Base-by-base conservation (phyloP, 2,113 vertebrate genomes). In the Nothoprocta perdicaria region DNA sequence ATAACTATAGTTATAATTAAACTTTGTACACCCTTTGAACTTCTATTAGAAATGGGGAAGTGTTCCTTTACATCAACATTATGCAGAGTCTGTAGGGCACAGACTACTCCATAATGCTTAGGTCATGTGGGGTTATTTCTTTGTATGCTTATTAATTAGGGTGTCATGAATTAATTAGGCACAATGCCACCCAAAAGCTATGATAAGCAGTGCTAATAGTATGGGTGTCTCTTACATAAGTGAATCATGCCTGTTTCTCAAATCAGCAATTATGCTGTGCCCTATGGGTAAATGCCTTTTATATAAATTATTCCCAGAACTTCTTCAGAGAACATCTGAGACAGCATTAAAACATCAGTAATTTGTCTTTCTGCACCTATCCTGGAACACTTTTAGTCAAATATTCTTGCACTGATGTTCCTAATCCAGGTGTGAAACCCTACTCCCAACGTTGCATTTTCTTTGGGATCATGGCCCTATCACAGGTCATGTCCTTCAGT, bases 281-380 rank as follows among this genome's bases (percentile, higher is more conserved):
- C 96, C 94, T 65, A 38, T 66, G 81, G 94, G 80, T 96, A 75
- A 96, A 93, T 94, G 86, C 86, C 95, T 96, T 97, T 95, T 81
- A 78, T 12, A 89, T 90, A 84, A 96, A 88, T 90, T 75, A 90
- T 88, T 93, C 80, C 48, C 86, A 95, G 91, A 82, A 94, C 69
- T 90, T 94, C 68, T 95, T 80, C 90, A 9, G 38, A 94, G 82
- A 96, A 94, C 73, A 95, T 74, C 80, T 90, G 92, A 97, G 82
- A 80, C 89, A 93, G 84, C 78, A 80, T 84, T 92, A 48, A 73
- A 95, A 94, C 76, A 89, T 61, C 88, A 67, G 27, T 61, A 77
- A 90, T 95, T 86, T 94, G 76, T 90, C 80, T 89, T 84, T 83
- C 90, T 17, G 4, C 72, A 88, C 88, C 48, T 91, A 61, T 69